Conservation (phyloP, 1,140 invertebrate species). For the Maniola jurtina region DNA sequence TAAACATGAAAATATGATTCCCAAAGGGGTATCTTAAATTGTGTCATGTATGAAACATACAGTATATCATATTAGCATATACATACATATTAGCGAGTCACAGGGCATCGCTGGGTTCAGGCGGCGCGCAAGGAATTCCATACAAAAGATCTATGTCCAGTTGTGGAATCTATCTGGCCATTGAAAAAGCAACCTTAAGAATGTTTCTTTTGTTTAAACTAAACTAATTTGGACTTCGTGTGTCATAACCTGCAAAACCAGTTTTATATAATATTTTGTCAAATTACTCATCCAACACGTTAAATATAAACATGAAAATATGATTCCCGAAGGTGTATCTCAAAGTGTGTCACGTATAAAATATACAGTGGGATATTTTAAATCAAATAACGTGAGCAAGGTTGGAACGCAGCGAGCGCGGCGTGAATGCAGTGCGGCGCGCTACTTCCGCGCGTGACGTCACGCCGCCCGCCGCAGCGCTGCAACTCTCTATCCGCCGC, state of each 20-base stretch:
- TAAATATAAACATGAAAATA: not conserved
- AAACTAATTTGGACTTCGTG: too few relatives aligned
- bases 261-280: too few relatives aligned
- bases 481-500: conserved; percentile 27
- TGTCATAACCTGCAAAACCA: too few relatives aligned
- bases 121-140: too few relatives aligned
- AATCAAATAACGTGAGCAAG: conserved; percentile 31
- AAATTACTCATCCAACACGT: too few relatives aligned
- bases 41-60: conserved; percentile 6
- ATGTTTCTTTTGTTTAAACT: too few relatives aligned
- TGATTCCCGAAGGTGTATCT: not conserved
- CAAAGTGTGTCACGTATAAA: conserved; percentile 9
- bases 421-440: conserved; percentile 29
- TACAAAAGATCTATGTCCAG: too few relatives aligned
- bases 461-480: conserved; percentile 27
- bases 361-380: conserved; percentile 12
- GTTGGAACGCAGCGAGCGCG: conserved; percentile 19
- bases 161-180: too few relatives aligned
- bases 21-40: not conserved
- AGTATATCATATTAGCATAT: too few relatives aligned
- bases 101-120: too few relatives aligned
- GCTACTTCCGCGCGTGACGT: conserved; percentile 38
- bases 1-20: not conserved
- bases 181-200: too few relatives aligned
- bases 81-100: not conserved